Conservation (phyloP, 2,797 vertebrate species). For the Luscinia luscinia region DNA sequence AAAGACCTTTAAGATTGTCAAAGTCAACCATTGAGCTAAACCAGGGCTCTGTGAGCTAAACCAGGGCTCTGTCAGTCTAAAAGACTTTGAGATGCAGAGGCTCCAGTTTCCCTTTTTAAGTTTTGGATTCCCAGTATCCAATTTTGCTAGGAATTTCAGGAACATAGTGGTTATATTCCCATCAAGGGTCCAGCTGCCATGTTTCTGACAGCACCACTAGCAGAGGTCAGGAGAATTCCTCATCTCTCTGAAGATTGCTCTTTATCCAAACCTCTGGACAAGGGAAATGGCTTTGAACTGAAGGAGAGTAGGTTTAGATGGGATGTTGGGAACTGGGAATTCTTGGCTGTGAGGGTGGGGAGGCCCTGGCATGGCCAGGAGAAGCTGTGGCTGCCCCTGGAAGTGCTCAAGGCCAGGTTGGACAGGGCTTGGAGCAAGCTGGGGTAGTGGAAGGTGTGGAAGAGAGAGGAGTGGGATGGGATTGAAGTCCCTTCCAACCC, state of each 20-base stretch:
- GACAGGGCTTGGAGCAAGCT: neutral
- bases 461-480: rapidly evolving
- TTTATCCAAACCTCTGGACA: neutral
- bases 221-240: neutral
- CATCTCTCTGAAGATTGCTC: neutral
- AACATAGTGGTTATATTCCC: rapidly evolving
- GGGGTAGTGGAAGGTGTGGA: neutral
- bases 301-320: neutral
- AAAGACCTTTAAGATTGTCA: neutral
- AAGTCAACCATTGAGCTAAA: neutral
- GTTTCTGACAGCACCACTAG: neutral
- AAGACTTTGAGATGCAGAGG: neutral
- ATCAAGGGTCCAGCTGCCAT: rapidly evolving
- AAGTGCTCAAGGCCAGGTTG: rapidly evolving
- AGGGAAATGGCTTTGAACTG: neutral
- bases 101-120: neutral
- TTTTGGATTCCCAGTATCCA: neutral
- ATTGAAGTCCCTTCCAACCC: neutral
- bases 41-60: neutral
- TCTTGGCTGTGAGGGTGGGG: rapidly evolving
- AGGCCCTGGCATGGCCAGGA: neutral
- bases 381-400: neutral
- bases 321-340: neutral
- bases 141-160: neutral
- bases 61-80: neutral